Percentiles rank a stretch among this genome's conserved stretches.
phyloP scores from a whole-genome alignment of 2,113 vertebrate species.

The Cottus gobio region DNA sequence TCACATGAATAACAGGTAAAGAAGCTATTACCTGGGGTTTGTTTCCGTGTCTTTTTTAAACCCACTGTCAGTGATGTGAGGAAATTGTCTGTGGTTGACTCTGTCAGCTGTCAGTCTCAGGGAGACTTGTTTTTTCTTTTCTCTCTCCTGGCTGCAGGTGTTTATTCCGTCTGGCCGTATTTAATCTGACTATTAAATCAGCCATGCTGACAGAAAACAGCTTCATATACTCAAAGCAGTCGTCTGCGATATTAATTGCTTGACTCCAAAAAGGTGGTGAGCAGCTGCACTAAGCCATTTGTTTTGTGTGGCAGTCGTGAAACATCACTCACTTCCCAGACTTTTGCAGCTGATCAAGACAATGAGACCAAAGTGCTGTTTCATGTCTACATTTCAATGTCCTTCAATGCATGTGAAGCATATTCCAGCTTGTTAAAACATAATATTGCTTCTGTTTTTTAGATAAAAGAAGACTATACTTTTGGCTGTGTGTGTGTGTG shows the following conservation, averaged over 20 bases:
- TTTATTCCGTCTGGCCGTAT: slow-evolving; percentile 45
- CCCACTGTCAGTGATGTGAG: slow-evolving; percentile 55
- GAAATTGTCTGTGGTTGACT: slow-evolving; percentile 31
- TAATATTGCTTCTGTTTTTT: neutral
- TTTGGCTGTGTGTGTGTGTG: neutral
- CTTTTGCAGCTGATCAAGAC: slow-evolving; percentile 12
- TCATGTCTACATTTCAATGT: neutral
- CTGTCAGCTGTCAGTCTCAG: slow-evolving; percentile 66
- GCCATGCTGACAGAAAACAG: slow-evolving; percentile 2
- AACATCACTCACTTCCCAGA: neutral
- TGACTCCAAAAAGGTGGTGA: slow-evolving; percentile 9
- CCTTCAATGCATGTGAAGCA: neutral
- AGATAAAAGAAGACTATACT: neutral
- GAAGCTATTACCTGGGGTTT: slow-evolving; percentile 42
- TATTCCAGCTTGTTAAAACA: neutral
- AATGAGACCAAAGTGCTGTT: neutral
- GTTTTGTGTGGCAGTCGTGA: neutral
- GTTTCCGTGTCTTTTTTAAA: slow-evolving; percentile 46
- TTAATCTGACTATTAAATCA: slow-evolving; percentile 50
- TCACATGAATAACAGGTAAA: slow-evolving; percentile 53
- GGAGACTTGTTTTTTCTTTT: neutral
- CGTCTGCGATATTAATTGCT: slow-evolving; percentile 29
- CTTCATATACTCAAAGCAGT: slow-evolving; percentile 13
- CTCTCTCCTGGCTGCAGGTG: slow-evolving; percentile 31
- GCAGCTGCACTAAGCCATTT: slow-evolving; percentile 30